A percentile compares a stretch with the other conserved stretches of the same genome.
Evolutionary conservation across 1,140 invertebrate genomes (phyloP).

Genomic region (Drosophila insularis): DNA sequence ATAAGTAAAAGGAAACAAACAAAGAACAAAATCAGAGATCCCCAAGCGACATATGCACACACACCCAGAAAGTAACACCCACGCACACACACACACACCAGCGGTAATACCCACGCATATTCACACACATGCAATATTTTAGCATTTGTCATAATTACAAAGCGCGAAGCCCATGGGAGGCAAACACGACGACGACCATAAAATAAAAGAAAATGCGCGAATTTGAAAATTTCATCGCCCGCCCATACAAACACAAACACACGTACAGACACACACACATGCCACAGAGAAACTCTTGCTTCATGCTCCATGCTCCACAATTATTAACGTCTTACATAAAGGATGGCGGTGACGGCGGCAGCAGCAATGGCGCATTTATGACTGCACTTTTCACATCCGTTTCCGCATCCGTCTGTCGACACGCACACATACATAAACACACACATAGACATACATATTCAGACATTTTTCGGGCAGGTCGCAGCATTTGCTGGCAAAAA

Average conservation of each 20-base stretch:
- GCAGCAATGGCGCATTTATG: slow-evolving; percentile 62
- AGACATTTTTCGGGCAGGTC: slow-evolving; percentile 56
- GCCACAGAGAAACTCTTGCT: not conserved
- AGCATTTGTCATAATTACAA: slow-evolving; percentile 80
- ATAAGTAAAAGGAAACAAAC: slow-evolving; percentile 9
- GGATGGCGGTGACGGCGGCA: slow-evolving; percentile 43
- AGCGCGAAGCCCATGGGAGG: slow-evolving; percentile 49
- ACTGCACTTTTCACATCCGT: slow-evolving; percentile 80
- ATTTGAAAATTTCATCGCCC: slow-evolving; percentile 73
- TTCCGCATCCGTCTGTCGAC: slow-evolving; percentile 72
- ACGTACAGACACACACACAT: not conserved
- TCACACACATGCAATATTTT: slow-evolving; percentile 57
- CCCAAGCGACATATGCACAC: slow-evolving; percentile 32
- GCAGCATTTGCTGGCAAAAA: slow-evolving; percentile 57
- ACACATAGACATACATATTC: slow-evolving; percentile 25
- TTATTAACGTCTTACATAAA: slow-evolving; percentile 78
- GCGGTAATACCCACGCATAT: slow-evolving; percentile 24
- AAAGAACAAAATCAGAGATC: slow-evolving; percentile 61
- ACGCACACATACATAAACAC: slow-evolving; percentile 38
- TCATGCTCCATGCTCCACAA: slow-evolving; percentile 49
- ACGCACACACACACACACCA: slow-evolving; percentile 15
- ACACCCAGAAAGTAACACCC: not conserved
- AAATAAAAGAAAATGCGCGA: slow-evolving; percentile 73
- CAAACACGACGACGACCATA: slow-evolving; percentile 48
- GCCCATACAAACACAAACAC: slow-evolving; percentile 10